Percentiles rank a stretch among this genome's conserved stretches.
These are phyloP conservation scores for Drosophila malerkotliana DNA, from an alignment of 1,140 invertebrate species.

Conservation along the genomic window DNA sequence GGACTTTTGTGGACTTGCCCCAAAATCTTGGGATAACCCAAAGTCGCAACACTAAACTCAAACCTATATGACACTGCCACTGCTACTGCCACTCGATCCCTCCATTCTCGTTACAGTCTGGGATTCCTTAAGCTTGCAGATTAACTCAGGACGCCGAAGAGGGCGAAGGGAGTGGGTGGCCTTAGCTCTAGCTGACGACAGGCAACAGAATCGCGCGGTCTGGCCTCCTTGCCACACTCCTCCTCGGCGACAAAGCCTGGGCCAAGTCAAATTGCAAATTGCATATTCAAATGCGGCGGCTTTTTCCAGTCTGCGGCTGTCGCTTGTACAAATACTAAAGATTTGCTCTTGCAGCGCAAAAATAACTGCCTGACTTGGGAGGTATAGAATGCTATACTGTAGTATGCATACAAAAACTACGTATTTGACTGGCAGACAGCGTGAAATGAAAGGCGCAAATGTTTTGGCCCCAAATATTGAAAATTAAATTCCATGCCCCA, in stretches of 20 bases:
- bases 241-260: slow-evolving; percentile 34
- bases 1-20: neutral
- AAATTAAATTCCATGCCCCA: slow-evolving; percentile 60
- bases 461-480: slow-evolving; percentile 69
- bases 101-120: slow-evolving; percentile 56
- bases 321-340: slow-evolving; percentile 78
- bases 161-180: neutral
- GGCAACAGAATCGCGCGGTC: slow-evolving; percentile 33
- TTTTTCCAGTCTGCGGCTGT: slow-evolving; percentile 77
- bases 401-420: slow-evolving; percentile 3
- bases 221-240: slow-evolving; percentile 42
- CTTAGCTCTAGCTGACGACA: slow-evolving; percentile 46
- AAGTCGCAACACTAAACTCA: neutral
- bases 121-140: slow-evolving; percentile 75
- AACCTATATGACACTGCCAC: slow-evolving; percentile 41
- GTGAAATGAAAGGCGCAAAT: slow-evolving; percentile 57
- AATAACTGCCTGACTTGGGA: slow-evolving; percentile 67
- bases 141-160: slow-evolving; percentile 47
- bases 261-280: slow-evolving; percentile 80
- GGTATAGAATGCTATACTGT: slow-evolving; percentile 16
- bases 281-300: slow-evolving; percentile 79
- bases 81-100: slow-evolving; percentile 9
- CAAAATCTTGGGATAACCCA: neutral
- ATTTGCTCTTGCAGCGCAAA: slow-evolving; percentile 77
- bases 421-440: slow-evolving; percentile 49